Percentiles rank a stretch among this genome's conserved stretches.
Evolutionary conservation across 2,797 vertebrate genomes (phyloP).

Genomic region (Merluccius polli): DNA sequence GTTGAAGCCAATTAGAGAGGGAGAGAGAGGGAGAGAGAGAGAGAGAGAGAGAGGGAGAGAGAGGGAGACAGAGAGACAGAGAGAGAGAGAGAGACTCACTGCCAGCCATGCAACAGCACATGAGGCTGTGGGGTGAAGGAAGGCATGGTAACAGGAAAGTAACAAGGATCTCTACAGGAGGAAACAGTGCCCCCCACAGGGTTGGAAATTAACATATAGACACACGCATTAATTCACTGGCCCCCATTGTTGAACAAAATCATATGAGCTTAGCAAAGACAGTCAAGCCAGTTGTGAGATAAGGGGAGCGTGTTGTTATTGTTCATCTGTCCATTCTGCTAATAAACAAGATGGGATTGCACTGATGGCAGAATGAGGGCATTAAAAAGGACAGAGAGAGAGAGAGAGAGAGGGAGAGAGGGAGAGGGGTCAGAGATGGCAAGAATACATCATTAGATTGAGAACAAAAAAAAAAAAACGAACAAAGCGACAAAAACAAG

Average conservation of each 20-base stretch:
- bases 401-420: too few relatives aligned
- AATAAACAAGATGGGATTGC: background rate
- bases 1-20: conserved; percentile 1
- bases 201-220: background rate
- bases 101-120: too few relatives aligned
- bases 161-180: background rate
- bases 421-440: background rate
- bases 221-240: background rate
- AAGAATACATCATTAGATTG: background rate
- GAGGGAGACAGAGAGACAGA: too few relatives aligned
- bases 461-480: background rate
- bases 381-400: background rate
- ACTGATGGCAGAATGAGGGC: background rate
- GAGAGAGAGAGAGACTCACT: too few relatives aligned
- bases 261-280: background rate
- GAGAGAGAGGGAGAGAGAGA: background rate
- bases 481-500: background rate
- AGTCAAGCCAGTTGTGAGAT: background rate
- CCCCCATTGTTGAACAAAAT: background rate
- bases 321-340: background rate
- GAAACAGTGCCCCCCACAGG: background rate
- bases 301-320: background rate
- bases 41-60: too few relatives aligned
- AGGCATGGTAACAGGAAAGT: too few relatives aligned
- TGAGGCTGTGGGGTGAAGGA: too few relatives aligned